A percentile compares a stretch with the other conserved stretches of the same genome.
phyloP scores from a whole-genome alignment of 1,140 invertebrate species.

The Eupeodes corollae region DNA sequence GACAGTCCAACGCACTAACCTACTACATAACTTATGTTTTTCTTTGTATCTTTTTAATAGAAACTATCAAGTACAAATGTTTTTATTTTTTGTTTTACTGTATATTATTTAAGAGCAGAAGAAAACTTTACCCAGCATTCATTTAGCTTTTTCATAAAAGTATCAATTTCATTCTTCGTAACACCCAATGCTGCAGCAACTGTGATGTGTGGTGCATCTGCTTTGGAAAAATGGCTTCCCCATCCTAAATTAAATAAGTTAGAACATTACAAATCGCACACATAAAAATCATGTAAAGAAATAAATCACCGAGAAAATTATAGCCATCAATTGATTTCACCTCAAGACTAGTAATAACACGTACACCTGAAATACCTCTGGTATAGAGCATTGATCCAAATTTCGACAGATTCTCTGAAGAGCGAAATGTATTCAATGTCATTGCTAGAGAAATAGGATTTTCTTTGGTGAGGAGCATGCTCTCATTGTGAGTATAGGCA shows the following conservation, averaged over 20 bases:
- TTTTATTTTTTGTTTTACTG: no score
- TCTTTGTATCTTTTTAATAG: no score
- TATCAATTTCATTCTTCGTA: conserved; percentile 24
- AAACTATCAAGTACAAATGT: no score
- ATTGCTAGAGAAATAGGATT: conserved; percentile 70
- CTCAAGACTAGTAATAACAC: conserved; percentile 23
- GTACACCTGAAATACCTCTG: conserved; percentile 31
- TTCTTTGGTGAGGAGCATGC: conserved; percentile 50
- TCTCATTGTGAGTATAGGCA: conserved; percentile 51
- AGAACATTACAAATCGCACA: no score
- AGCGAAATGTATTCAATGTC: conserved; percentile 14
- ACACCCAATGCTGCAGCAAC: conserved; percentile 31
- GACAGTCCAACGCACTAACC: no score
- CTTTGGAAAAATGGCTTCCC: conserved; percentile 21
- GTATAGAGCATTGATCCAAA: conserved; percentile 36
- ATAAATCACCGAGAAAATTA: conserved; percentile 13
- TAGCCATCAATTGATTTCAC: conserved; percentile 25
- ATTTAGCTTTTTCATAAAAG: conserved; percentile 26
- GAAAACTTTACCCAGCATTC: conserved; percentile 17
- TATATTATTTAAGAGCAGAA: no score
- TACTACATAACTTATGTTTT: no score
- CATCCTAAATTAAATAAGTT: conserved; percentile 18
- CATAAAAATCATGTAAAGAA: no score
- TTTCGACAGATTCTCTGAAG: conserved; percentile 10
- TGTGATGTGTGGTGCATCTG: conserved; percentile 29